Evolutionary conservation across 2,888 invertebrate species (phyloP).

Genomic region (Galerucella nymphaeae): DNA sequence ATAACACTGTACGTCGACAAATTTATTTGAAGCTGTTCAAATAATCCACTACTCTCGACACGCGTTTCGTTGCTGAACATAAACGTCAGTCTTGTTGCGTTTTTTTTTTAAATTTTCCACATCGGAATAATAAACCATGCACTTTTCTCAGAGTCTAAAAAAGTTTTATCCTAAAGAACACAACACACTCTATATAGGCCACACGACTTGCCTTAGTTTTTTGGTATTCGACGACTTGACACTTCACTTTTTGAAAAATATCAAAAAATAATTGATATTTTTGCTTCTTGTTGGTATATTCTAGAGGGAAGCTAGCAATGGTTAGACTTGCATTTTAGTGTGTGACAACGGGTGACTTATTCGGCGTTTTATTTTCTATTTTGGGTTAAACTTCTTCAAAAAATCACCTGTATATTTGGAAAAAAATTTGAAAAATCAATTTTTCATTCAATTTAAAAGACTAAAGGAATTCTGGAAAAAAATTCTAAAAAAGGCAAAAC

Average conservation of each 20-base stretch:
- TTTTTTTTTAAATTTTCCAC: conserved; percentile 33
- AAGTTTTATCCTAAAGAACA: conserved; percentile 44
- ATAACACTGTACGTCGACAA: neutral
- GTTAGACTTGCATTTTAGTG: conserved; percentile 43
- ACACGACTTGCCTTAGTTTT: conserved; percentile 50
- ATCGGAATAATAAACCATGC: conserved; percentile 47
- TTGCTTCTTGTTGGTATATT: conserved; percentile 32
- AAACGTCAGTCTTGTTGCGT: conserved; percentile 54
- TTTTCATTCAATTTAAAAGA: conserved; percentile 17
- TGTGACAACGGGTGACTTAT: conserved; percentile 44
- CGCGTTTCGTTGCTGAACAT: conserved; percentile 44
- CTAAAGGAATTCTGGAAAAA: conserved; percentile 25
- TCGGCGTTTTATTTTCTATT: conserved; percentile 29
- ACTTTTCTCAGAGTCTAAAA: conserved; percentile 41
- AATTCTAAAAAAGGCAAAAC: conserved; percentile 29
- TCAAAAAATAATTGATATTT: conserved; percentile 31
- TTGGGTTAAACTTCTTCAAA: conserved; percentile 29
- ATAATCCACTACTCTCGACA: conserved; percentile 1
- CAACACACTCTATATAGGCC: conserved; percentile 51
- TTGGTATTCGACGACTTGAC: conserved; percentile 41
- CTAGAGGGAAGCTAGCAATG: conserved; percentile 42
- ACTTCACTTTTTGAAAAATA: conserved; percentile 28
- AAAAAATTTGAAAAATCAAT: conserved; percentile 23
- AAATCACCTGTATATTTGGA: conserved; percentile 30
- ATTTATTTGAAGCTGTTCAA: too few species aligned